Conservation (phyloP, 2,888 invertebrate genomes). For the Hypena proboscidalis region DNA sequence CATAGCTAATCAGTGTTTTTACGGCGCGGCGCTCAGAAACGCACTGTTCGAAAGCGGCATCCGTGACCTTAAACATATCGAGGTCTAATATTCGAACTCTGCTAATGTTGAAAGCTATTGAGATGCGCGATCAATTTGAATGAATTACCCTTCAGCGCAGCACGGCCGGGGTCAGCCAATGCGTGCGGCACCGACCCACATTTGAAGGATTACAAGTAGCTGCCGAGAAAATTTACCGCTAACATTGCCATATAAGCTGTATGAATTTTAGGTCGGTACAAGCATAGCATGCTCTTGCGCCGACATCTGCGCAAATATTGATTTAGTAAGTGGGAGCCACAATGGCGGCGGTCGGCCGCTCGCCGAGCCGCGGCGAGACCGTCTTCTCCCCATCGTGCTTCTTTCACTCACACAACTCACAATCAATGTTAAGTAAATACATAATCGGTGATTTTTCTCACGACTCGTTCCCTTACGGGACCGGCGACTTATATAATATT, state of each 20-base stretch:
- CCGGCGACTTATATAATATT: slow-evolving; percentile 32
- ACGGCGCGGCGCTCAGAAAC: no score
- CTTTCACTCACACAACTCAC: slow-evolving; percentile 53
- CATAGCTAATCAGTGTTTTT: slow-evolving; percentile 10
- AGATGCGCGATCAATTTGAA: slow-evolving; percentile 65
- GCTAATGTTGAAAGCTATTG: slow-evolving; percentile 42
- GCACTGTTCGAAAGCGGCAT: not conserved
- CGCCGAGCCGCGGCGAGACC: slow-evolving; percentile 48
- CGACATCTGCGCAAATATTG: slow-evolving; percentile 85
- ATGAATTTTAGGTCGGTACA: slow-evolving; percentile 84
- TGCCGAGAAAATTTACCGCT: slow-evolving; percentile 84
- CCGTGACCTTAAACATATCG: slow-evolving; percentile 30
- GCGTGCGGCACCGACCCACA: slow-evolving; percentile 82
- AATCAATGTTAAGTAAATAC: slow-evolving; percentile 56
- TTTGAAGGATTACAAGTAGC: slow-evolving; percentile 84
- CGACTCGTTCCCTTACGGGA: slow-evolving; percentile 27
- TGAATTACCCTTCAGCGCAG: slow-evolving; percentile 72
- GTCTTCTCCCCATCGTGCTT: slow-evolving; percentile 51
- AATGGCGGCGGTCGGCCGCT: slow-evolving; percentile 65
- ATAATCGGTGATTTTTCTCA: slow-evolving; percentile 54
- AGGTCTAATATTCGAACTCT: slow-evolving; percentile 31
- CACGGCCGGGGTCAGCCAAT: slow-evolving; percentile 75
- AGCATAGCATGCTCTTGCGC: slow-evolving; percentile 82
- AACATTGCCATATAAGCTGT: slow-evolving; percentile 84
- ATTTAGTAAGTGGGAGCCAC: slow-evolving; percentile 82